A percentile compares a stretch with the other conserved stretches of the same genome.
These are phyloP conservation scores for Sebastes taczanowskii DNA, from an alignment of 2,797 vertebrate species.

Conservation along the genomic window DNA sequence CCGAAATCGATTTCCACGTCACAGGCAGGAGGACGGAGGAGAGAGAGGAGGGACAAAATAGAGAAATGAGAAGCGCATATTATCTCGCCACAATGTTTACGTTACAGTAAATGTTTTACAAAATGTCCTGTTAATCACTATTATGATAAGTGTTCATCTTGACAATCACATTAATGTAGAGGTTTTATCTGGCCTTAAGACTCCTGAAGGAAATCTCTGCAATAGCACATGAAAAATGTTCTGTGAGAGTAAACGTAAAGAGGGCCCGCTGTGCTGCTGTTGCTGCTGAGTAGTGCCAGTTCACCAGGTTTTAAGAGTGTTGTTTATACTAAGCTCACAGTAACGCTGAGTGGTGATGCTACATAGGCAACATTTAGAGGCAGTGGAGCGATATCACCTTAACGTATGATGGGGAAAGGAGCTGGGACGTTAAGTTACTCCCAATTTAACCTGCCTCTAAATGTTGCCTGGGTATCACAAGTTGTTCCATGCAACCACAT, in stretches of 20 bases:
- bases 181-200: neutral
- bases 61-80: neutral
- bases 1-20: neutral
- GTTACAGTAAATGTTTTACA: conserved; percentile 1
- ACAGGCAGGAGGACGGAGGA: neutral
- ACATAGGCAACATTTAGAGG: conserved; percentile 42
- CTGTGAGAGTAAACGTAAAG: neutral
- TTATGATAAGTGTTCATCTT: neutral
- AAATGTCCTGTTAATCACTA: neutral
- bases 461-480: conserved; percentile 33
- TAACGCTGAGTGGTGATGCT: neutral
- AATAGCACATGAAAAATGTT: neutral
- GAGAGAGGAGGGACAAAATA: neutral
- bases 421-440: neutral
- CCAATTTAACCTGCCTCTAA: conserved; percentile 30
- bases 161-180: neutral
- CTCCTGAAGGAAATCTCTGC: neutral
- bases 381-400: conserved; percentile 1
- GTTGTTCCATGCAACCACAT: conserved; percentile 21
- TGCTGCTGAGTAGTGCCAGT: conserved; percentile 8
- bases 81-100: neutral
- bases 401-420: neutral
- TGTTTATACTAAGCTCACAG: conserved; percentile 2
- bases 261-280: conserved; percentile 22
- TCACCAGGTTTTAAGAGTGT: conserved; percentile 4